Conservation (phyloP, 1,140 invertebrate species). For the Zaprionus kolodkinae region DNA sequence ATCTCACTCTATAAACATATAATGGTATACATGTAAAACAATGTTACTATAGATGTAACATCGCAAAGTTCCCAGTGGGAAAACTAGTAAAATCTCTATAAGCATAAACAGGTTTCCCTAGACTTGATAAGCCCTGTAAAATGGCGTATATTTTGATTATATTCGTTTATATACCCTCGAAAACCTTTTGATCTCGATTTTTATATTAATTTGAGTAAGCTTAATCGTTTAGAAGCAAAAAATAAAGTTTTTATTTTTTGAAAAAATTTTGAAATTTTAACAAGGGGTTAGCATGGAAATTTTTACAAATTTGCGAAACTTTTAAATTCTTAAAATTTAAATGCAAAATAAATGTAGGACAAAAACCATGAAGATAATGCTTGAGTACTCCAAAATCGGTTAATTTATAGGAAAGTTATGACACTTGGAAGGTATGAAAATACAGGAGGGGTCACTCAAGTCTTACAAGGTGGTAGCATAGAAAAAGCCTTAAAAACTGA, state of each 20-base stretch:
- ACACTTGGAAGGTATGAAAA: too few relatives aligned
- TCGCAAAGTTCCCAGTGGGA: neutral
- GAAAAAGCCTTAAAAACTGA: too few relatives aligned
- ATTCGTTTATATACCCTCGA: neutral
- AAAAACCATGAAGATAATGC: too few relatives aligned
- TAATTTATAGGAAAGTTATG: too few relatives aligned
- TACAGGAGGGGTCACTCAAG: too few relatives aligned
- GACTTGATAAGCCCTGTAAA: neutral
- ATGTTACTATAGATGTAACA: neutral
- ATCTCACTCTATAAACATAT: neutral
- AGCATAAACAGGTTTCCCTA: neutral
- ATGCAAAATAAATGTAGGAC: too few relatives aligned
- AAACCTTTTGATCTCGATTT: neutral
- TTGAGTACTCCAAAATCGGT: too few relatives aligned
- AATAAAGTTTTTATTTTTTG: too few relatives aligned
- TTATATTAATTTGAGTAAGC: neutral
- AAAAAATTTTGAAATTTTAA: too few relatives aligned
- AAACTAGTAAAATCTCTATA: neutral
- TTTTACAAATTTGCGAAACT: neutral
- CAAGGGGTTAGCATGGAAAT: too few relatives aligned
- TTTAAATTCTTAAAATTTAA: neutral
- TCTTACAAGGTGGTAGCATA: too few relatives aligned
- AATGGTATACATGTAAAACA: neutral
- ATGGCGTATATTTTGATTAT: neutral
- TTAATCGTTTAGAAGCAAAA: neutral